Evolutionary conservation across 2,888 invertebrate species (phyloP).

Genomic region (Amiota communis): DNA sequence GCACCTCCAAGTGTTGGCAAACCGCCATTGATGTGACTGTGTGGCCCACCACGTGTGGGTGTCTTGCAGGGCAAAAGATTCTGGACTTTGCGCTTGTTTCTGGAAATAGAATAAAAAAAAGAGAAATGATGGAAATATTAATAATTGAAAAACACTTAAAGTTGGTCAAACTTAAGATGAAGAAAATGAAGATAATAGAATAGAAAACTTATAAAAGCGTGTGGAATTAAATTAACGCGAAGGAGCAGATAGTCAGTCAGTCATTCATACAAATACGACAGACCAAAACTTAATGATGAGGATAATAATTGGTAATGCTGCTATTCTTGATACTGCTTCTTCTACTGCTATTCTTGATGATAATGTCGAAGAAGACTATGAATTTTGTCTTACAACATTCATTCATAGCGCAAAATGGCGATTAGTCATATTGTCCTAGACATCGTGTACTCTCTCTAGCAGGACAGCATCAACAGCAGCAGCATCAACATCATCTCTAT

Average conservation of each 20-base stretch:
- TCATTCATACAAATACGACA: no score
- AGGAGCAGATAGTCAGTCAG: neutral
- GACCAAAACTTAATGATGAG: no score
- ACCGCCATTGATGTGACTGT: conserved; percentile 61
- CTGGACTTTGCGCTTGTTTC: conserved; percentile 90
- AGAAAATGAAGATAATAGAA: neutral
- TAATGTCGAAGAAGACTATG: neutral
- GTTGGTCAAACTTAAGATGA: conserved; percentile 3
- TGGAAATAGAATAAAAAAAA: conserved; percentile 74
- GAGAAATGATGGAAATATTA: conserved; percentile 15
- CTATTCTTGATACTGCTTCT: conserved; percentile 14
- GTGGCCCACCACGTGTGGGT: conserved; percentile 75
- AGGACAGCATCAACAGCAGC: no score
- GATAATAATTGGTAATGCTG: neutral
- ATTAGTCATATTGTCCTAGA: conserved; percentile 34
- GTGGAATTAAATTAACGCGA: conserved; percentile 33
- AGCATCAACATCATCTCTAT: conserved; percentile 6
- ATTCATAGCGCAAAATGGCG: conserved; percentile 24
- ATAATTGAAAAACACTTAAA: conserved; percentile 19
- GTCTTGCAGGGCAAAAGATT: conserved; percentile 89
- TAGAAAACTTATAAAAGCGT: conserved; percentile 15
- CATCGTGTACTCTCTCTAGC: no score
- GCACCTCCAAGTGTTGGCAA: conserved; percentile 65
- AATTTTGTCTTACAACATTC: conserved; percentile 18
- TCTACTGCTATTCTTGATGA: neutral